These are phyloP conservation scores for Zaprionus camerounensis DNA, from an alignment of 1,140 invertebrate species.

Conservation along the genomic window DNA sequence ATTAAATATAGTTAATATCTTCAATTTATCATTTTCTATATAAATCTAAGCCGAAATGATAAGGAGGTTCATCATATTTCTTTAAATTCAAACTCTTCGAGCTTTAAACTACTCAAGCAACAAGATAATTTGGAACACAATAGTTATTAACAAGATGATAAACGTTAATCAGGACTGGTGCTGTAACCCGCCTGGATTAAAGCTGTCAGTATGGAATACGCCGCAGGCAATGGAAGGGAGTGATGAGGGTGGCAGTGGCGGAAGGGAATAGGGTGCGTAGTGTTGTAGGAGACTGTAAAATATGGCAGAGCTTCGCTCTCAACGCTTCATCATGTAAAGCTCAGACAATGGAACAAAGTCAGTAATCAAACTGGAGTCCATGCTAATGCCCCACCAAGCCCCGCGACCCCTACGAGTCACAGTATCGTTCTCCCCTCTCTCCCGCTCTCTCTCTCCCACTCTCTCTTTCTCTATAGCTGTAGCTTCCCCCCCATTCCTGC, in stretches of 20 bases:
- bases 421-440: not conserved
- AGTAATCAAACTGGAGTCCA: constrained; percentile 56
- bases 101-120: not conserved
- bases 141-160: constrained; percentile 47
- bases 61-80: not conserved
- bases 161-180: constrained; percentile 39
- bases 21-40: too few relatives aligned
- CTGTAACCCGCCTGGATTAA: constrained; percentile 39
- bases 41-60: too few relatives aligned
- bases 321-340: constrained; percentile 53
- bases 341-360: constrained; percentile 58
- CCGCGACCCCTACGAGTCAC: not conserved
- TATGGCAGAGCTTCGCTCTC: constrained; percentile 34
- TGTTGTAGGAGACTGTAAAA: constrained; percentile 37
- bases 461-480: not conserved
- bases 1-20: too few relatives aligned
- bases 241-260: too few relatives aligned
- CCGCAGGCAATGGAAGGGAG: not conserved
- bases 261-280: not conserved
- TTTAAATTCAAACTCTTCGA: not conserved
- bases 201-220: constrained; percentile 27
- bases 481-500: not conserved
- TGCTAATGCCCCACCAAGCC: constrained; percentile 29
- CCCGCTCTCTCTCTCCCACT: not conserved
- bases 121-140: constrained; percentile 14